Base-by-base conservation (phyloP, 1,140 invertebrate genomes). In the Bombus breviceps region DNA sequence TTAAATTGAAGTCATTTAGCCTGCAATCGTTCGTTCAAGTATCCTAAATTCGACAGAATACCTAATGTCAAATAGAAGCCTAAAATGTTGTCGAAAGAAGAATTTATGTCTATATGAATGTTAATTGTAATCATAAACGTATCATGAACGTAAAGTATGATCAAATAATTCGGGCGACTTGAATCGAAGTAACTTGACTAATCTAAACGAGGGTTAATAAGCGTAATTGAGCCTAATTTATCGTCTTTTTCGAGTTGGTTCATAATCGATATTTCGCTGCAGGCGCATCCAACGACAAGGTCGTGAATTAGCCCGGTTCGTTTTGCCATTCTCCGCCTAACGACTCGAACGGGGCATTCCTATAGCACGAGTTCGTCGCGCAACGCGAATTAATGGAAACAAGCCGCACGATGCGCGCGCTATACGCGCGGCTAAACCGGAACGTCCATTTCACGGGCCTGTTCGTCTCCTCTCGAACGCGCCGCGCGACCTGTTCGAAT, bases 381-480 rank as follows among this genome's bases (percentile, higher is more conserved):
- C 79, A 81, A 81, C 84, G 85, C 84, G 80, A 86, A 89, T 86
- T 86, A 89, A 89, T 89, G 88, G 88, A 89, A 89, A 89, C 80
- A 89, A 81, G 71, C 79, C 64, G 76, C 32, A 28, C 72, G 66
- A 41, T 3, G 37, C 69, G 72, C 79, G 68, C 85, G 85, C 89
- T 73, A 64, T 85, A 75, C 59, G 77, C 81, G 68, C 89, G 83
- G 88, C 90, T 90, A 90, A 90, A 90, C 89, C 89, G 89, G 88
- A 90, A 90, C 89, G 89, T 88, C 82, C 89, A 79, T 90, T 90
- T 87, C 86, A 90, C 86, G 89, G 75, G 81, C 66, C 37, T 83
- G 69, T 37, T 74, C 78, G 83, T 81, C 72, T 71, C 85, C 80
- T 37, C 68, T 43, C 68, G 64, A 77, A 76, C 72, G 59, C n/a